phyloP scores from a whole-genome alignment of 1,140 invertebrate genomes.

The Pseudachorutes palmiensis region DNA sequence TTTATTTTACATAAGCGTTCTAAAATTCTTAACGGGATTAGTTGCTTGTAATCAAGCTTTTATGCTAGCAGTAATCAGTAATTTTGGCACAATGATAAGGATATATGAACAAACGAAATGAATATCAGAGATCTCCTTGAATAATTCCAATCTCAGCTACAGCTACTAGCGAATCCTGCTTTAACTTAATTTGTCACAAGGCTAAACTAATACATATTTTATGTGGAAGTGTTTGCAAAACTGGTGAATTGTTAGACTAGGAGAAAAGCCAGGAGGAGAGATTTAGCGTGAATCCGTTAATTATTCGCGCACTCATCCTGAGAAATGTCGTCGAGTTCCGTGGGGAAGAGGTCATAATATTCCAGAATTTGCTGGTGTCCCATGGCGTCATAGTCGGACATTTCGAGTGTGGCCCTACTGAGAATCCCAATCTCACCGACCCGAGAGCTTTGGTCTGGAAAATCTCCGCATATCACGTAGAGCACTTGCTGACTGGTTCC shows the following conservation, averaged over 20 bases:
- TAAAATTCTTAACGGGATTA: too few species aligned
- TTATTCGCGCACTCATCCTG: background rate
- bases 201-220: too few species aligned
- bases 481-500: background rate
- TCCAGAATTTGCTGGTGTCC: background rate
- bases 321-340: background rate
- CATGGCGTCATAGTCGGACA: background rate
- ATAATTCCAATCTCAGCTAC: too few species aligned
- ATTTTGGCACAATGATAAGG: background rate
- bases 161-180: too few species aligned
- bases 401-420: background rate
- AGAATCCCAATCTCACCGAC: constrained; percentile 3
- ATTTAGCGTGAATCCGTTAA: background rate
- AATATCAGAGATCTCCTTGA: background rate
- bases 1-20: background rate
- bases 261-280: background rate
- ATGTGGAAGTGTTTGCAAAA: background rate
- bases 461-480: background rate
- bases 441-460: background rate
- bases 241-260: background rate
- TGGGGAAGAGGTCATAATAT: background rate
- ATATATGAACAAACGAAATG: background rate
- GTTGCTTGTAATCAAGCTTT: too few species aligned
- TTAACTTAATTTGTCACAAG: too few species aligned
- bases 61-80: too few species aligned